Evolutionary conservation across 1,140 invertebrate genomes (phyloP).

Genomic region (Theocolax elegans): DNA sequence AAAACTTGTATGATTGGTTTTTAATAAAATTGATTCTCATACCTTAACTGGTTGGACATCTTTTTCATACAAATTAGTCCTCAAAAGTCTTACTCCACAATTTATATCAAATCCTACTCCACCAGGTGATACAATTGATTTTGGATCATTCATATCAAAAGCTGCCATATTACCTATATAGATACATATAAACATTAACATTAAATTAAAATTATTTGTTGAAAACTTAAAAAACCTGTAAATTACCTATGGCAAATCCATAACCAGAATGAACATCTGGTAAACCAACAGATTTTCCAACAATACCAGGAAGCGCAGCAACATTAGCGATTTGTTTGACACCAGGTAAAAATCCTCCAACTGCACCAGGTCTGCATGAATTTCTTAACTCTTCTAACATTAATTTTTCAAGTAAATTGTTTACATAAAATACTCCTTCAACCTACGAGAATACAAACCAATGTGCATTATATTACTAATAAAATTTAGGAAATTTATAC

Average conservation of each 20-base stretch:
- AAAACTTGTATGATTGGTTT: too few relatives aligned
- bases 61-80: slow-evolving; percentile 95
- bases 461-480: slow-evolving; percentile 3
- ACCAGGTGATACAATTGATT: slow-evolving; percentile 96
- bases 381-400: slow-evolving; percentile 98
- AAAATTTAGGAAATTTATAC: slow-evolving; percentile 18
- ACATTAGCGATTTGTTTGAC: slow-evolving; percentile 99
- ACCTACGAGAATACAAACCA: slow-evolving; percentile 70
- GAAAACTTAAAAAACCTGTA: slow-evolving; percentile 33
- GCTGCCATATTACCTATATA: slow-evolving; percentile 96
- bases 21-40: slow-evolving; percentile 39
- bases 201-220: slow-evolving; percentile 30
- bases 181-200: neutral
- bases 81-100: slow-evolving; percentile 94
- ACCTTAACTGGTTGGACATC: slow-evolving; percentile 95
- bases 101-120: slow-evolving; percentile 99
- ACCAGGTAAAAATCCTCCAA: slow-evolving; percentile 97
- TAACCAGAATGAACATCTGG: slow-evolving; percentile 99
- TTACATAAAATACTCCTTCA: slow-evolving; percentile 98
- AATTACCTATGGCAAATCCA: slow-evolving; percentile 96
- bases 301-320: slow-evolving; percentile 97
- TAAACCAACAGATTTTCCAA: slow-evolving; percentile 88
- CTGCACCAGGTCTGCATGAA: slow-evolving; percentile 85
- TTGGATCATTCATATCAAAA: slow-evolving; percentile 94
- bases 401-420: slow-evolving; percentile 89